phyloP scores from a whole-genome alignment of 2,888 invertebrate genomes.

The Eilema depressum region DNA sequence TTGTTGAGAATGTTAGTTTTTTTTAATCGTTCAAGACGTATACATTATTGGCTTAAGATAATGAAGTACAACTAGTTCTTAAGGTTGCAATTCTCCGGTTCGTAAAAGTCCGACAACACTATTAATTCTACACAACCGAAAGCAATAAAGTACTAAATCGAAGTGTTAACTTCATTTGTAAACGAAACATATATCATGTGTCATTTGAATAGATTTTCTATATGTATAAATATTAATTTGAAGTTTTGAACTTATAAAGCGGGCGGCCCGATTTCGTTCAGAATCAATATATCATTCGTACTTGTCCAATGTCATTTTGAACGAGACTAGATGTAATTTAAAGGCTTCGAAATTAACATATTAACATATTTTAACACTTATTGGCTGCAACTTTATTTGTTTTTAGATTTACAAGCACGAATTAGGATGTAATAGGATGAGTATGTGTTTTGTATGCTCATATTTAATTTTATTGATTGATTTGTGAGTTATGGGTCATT shows the following conservation, averaged over 20 bases:
- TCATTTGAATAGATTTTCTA: constrained; percentile 60
- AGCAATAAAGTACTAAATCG: constrained; percentile 25
- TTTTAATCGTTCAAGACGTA: no score
- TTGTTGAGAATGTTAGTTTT: no score
- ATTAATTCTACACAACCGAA: constrained; percentile 11
- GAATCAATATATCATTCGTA: constrained; percentile 55
- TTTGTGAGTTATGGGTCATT: not conserved
- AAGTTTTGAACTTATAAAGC: constrained; percentile 29
- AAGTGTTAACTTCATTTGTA: constrained; percentile 56
- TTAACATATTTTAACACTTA: constrained; percentile 68
- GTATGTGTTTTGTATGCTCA: not conserved
- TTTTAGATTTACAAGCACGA: constrained; percentile 55
- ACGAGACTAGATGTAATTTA: constrained; percentile 54
- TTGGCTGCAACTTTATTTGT: constrained; percentile 64
- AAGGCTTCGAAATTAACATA: constrained; percentile 59
- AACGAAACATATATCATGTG: constrained; percentile 55
- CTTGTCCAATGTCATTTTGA: constrained; percentile 50
- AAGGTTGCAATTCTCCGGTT: not conserved
- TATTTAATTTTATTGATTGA: not conserved
- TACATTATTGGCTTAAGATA: no score
- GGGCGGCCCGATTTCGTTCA: constrained; percentile 51
- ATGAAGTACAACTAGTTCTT: not conserved
- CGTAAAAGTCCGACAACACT: not conserved
- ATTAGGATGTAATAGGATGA: constrained; percentile 29
- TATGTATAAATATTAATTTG: constrained; percentile 72